Percentiles rank a stretch among this genome's conserved stretches.
These are phyloP conservation scores for Agrilus mali DNA, from an alignment of 2,888 invertebrate species.

Conservation along the genomic window DNA sequence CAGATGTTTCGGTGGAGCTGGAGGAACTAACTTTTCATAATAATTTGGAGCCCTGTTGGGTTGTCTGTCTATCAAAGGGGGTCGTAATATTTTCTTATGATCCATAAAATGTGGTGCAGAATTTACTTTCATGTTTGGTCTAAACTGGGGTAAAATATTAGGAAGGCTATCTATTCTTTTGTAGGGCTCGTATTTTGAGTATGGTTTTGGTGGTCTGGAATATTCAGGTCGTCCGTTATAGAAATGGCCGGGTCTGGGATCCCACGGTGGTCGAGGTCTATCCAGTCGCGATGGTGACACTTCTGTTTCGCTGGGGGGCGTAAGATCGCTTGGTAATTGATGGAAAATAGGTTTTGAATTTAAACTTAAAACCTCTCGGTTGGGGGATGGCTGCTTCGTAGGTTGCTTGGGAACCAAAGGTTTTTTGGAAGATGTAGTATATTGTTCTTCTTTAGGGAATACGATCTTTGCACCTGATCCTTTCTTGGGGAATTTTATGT, in stretches of 20 bases:
- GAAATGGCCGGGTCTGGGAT: constrained; percentile 34
- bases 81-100: constrained; percentile 23
- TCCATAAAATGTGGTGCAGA: constrained; percentile 25
- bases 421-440: constrained; percentile 12
- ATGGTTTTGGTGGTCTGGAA: constrained; percentile 28
- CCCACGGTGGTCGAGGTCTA: constrained; percentile 35
- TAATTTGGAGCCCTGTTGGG: constrained; percentile 32
- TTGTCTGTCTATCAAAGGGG: constrained; percentile 33
- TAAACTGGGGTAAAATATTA: constrained; percentile 59
- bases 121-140: constrained; percentile 50
- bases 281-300: constrained; percentile 17
- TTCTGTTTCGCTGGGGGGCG: constrained; percentile 33
- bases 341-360: constrained; percentile 33
- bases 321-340: constrained; percentile 34
- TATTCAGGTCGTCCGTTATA: constrained; percentile 33
- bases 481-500: constrained; percentile 21
- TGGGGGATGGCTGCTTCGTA: constrained; percentile 10
- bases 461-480: constrained; percentile 25
- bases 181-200: constrained; percentile 22
- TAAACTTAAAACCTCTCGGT: constrained; percentile 28
- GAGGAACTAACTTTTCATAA: constrained; percentile 32
- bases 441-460: constrained; percentile 26
- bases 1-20: constrained; percentile 30
- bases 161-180: constrained; percentile 39
- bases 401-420: constrained; percentile 9